These are phyloP conservation scores for Augochlora pura DNA, from an alignment of 1,140 invertebrate species.

Conservation along the genomic window DNA sequence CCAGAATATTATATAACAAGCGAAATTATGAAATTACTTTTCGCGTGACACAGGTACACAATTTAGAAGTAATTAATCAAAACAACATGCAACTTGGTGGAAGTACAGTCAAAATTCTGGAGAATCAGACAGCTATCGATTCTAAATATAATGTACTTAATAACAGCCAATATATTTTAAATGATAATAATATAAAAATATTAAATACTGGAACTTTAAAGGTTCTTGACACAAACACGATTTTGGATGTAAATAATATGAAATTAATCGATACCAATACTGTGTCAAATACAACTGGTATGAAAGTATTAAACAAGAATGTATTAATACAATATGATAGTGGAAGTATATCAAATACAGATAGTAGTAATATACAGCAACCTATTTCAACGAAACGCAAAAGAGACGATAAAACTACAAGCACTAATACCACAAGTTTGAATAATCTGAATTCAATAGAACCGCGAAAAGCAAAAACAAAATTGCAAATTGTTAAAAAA, in stretches of 20 bases:
- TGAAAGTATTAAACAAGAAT: slow-evolving; percentile 66
- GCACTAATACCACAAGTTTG: slow-evolving; percentile 51
- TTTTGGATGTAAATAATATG: slow-evolving; percentile 70
- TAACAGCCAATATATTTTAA: slow-evolving; percentile 67
- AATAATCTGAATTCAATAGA: slow-evolving; percentile 75
- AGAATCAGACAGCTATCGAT: slow-evolving; percentile 64
- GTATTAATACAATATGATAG: slow-evolving; percentile 53
- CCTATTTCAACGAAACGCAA: slow-evolving; percentile 69
- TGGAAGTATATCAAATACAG: slow-evolving; percentile 38
- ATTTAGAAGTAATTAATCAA: slow-evolving; percentile 73
- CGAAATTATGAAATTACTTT: neutral
- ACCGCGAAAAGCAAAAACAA: slow-evolving; percentile 70
- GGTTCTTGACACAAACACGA: slow-evolving; percentile 68
- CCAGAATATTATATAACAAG: neutral
- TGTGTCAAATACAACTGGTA: slow-evolving; percentile 51
- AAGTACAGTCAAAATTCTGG: slow-evolving; percentile 68
- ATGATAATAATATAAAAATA: slow-evolving; percentile 70
- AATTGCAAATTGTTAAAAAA: slow-evolving; percentile 70
- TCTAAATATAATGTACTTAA: slow-evolving; percentile 66
- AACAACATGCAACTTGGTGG: slow-evolving; percentile 63
- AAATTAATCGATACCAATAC: slow-evolving; percentile 68
- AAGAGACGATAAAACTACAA: slow-evolving; percentile 65
- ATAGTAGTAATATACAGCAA: slow-evolving; percentile 32
- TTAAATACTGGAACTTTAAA: slow-evolving; percentile 69
- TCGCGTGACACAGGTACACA: slow-evolving; percentile 64